phyloP scores from a whole-genome alignment of 2,113 vertebrate genomes.

The Saccopteryx bilineata region DNA sequence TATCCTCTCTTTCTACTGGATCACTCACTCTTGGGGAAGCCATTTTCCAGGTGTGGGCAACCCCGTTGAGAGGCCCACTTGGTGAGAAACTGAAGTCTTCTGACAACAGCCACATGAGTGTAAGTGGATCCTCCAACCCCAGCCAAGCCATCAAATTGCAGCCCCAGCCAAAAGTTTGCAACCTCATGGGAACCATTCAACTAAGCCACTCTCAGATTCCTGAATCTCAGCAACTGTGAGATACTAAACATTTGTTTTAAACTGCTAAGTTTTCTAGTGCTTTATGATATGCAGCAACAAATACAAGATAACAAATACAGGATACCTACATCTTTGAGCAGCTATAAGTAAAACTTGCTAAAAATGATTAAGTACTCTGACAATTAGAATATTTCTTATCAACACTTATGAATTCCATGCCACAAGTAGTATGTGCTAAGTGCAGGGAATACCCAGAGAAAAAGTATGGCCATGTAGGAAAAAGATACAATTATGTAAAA shows the following conservation, averaged over 20 bases:
- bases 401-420: neutral
- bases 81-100: neutral
- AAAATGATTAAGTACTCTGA: conserved; percentile 21
- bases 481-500: conserved; percentile 14
- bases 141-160: conserved; percentile 4
- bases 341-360: neutral
- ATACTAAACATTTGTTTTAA: conserved; percentile 28
- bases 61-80: neutral
- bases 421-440: neutral
- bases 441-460: neutral
- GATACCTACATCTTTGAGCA: neutral
- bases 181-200: neutral
- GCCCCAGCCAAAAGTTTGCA: neutral
- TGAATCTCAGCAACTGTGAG: neutral
- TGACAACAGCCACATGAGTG: neutral
- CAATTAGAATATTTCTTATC: conserved; percentile 30
- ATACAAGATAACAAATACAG: neutral
- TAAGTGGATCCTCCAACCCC: neutral
- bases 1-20: neutral
- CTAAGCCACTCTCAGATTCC: neutral
- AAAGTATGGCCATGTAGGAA: neutral
- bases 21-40: neutral
- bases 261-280: neutral
- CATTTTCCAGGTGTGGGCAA: neutral
- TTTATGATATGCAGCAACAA: conserved; percentile 5